Base-by-base conservation (phyloP, 2,113 vertebrate genomes). In the Phalacrocorax carbo region DNA sequence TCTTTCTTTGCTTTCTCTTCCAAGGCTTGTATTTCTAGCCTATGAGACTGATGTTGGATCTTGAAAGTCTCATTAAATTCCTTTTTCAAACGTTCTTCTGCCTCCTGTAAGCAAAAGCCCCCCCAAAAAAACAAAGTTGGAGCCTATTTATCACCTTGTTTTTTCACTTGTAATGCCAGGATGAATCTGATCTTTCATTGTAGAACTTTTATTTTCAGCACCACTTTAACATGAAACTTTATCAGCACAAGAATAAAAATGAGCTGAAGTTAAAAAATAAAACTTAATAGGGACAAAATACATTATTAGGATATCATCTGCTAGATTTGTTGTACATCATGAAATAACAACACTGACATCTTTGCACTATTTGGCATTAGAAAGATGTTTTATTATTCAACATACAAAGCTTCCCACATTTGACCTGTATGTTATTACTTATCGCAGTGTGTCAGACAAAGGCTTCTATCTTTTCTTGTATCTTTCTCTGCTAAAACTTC, bases 1-100 rank as follows among this genome's bases (percentile, higher is more conserved):
- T 99, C 98, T 85, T 99, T 98, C 85, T 97, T 98, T 14, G 98
- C 98, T 92, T 98, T 98, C 82, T 98, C 98, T 97, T 99, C 98
- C 94, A 99, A 66, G 26, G 97, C 97, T 96, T 98, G 98, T 78
- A 99, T 97, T 55, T 98, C 98, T 88, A 97, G 94, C 57, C 93
- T 97, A 96, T 98, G 98, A 21, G 95, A 97, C 76, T 99, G 98
- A 73, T 96, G 98, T 75, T 99, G 99, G 82, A 97, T 75, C 94
- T 98, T 97, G 52, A 98, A 93, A 62, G 94, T 92, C 77, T 98
- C 97, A 57, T 92, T 93, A 70, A 97, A 97, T 84, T 98, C 97
- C 76, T 97, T 97, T 95, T 97, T 97, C 94, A 97, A 40, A 46
- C 73, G 94, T 58, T 98, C 98, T 92, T 98, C 97, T n/a, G 88